Evolutionary conservation across 2,113 vertebrate species (phyloP).

Genomic region (Dicerorhinus sumatrensis): DNA sequence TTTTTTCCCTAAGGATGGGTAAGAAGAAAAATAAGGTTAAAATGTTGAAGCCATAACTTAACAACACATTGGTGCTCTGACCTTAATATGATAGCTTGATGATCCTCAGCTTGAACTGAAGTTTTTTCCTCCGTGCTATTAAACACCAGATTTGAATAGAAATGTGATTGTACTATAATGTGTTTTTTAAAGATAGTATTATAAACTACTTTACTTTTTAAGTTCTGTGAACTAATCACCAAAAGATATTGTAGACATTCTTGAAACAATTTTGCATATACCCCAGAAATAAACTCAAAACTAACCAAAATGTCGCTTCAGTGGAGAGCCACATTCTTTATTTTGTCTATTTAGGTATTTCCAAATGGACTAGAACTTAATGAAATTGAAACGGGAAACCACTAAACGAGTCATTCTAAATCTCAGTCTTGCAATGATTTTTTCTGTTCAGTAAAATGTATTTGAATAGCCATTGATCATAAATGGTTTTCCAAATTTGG

Average conservation of each 20-base stretch:
- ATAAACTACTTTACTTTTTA: neutral
- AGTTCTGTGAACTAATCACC: neutral
- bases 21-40: slow-evolving; percentile 46
- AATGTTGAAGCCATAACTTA: neutral
- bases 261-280: slow-evolving; percentile 30
- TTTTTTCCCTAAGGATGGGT: neutral
- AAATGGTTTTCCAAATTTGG: slow-evolving; percentile 16
- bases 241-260: neutral
- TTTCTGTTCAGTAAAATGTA: neutral
- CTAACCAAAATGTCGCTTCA: neutral
- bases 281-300: slow-evolving; percentile 22
- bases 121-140: neutral
- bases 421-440: neutral
- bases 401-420: neutral
- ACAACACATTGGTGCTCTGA: neutral
- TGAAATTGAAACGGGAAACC: slow-evolving; percentile 2
- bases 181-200: slow-evolving; percentile 3
- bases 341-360: slow-evolving; percentile 23
- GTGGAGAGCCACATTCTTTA: neutral
- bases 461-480: slow-evolving; percentile 29
- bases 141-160: neutral
- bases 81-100: neutral
- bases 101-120: neutral
- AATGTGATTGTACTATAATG: neutral
- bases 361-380: neutral